These are phyloP conservation scores for Ephestia elutella DNA, from an alignment of 1,140 invertebrate species.

Conservation along the genomic window DNA sequence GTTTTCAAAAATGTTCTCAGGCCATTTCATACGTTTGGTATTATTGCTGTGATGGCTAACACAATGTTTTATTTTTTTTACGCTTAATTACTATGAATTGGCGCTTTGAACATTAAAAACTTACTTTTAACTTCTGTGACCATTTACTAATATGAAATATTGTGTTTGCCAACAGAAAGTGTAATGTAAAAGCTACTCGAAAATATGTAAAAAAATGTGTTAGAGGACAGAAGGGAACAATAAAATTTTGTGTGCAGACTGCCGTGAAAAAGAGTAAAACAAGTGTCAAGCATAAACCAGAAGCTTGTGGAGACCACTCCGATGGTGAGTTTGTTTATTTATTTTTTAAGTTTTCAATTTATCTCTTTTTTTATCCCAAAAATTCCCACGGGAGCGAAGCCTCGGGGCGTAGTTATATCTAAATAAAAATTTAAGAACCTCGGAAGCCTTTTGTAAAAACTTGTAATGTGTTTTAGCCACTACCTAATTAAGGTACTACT, in stretches of 20 bases:
- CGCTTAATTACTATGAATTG: slow-evolving; percentile 26
- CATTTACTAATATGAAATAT: slow-evolving; percentile 24
- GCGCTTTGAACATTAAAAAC: slow-evolving; percentile 26
- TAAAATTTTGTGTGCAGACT: slow-evolving; percentile 56
- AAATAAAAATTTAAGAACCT: too few relatives aligned
- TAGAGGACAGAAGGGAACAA: slow-evolving; percentile 38
- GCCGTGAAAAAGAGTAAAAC: slow-evolving; percentile 32
- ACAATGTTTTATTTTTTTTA: slow-evolving; percentile 26
- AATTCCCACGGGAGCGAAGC: too few relatives aligned
- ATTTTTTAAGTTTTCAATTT: background rate
- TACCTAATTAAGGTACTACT: too few relatives aligned
- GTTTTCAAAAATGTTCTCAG: slow-evolving; percentile 18
- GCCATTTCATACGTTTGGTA: slow-evolving; percentile 23
- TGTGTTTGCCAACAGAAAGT: slow-evolving; percentile 51
- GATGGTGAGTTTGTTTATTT: slow-evolving; percentile 25
- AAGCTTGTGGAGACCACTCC: slow-evolving; percentile 17
- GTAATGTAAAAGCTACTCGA: slow-evolving; percentile 34
- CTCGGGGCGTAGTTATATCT: too few relatives aligned
- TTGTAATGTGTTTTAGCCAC: too few relatives aligned
- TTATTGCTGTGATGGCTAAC: slow-evolving; percentile 21
- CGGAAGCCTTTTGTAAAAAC: too few relatives aligned
- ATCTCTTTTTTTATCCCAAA: too few relatives aligned
- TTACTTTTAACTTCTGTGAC: slow-evolving; percentile 8
- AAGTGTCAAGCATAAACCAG: slow-evolving; percentile 20
- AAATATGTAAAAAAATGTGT: slow-evolving; percentile 31